Evolutionary conservation across 2,113 vertebrate species (phyloP).

Genomic region (Chaetodon auriga): DNA sequence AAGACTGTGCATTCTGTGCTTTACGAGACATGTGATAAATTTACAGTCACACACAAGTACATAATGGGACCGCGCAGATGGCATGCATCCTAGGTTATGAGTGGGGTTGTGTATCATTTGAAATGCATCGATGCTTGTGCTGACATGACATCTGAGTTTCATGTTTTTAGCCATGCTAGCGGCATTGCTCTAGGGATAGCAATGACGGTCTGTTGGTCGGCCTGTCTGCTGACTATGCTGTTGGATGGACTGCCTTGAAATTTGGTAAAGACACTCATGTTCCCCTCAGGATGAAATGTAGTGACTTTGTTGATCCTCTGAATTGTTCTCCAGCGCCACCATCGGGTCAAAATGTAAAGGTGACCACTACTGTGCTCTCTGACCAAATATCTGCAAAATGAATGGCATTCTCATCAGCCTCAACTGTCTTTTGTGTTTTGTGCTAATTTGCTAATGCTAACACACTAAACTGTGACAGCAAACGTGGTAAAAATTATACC

Average conservation of each 20-base stretch:
- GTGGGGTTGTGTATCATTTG: background rate
- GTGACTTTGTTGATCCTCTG: background rate
- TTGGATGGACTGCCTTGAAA: background rate
- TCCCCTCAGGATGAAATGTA: background rate
- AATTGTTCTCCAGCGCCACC: background rate
- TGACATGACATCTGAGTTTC: background rate
- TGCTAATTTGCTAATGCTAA: background rate
- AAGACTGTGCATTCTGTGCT: slow-evolving; percentile 7
- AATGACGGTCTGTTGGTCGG: background rate
- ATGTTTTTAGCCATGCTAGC: background rate
- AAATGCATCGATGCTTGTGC: background rate
- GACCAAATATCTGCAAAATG: background rate
- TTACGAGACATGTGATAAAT: slow-evolving; percentile 23
- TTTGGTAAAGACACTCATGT: background rate
- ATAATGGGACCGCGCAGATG: slow-evolving; percentile 3
- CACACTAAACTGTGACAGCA: background rate
- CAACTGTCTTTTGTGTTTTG: background rate
- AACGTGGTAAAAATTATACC: too few species aligned
- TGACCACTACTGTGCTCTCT: too few species aligned
- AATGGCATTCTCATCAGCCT: background rate
- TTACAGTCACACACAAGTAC: background rate
- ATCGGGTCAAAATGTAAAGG: background rate
- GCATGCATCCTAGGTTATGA: background rate
- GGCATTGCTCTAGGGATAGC: background rate
- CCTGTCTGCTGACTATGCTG: background rate